A percentile compares a stretch with the other conserved stretches of the same genome.
phyloP scores from a whole-genome alignment of 1,140 invertebrate genomes.

The Drosophila sproati region DNA sequence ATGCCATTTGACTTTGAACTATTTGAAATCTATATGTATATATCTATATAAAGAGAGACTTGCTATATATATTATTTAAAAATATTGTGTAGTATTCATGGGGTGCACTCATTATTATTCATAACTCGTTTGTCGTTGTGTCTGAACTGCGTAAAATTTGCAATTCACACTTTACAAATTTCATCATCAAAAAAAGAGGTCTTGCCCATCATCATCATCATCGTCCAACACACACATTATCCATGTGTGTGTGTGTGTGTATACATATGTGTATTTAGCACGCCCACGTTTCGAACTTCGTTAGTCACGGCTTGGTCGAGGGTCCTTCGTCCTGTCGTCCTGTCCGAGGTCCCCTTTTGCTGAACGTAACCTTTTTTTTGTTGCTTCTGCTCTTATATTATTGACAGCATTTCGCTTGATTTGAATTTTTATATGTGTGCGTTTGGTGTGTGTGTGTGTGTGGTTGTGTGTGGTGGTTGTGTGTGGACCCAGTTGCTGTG shows the following conservation, averaged over 20 bases:
- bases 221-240: conserved; percentile 3
- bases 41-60: background rate
- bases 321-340: conserved; percentile 1
- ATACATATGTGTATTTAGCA: conserved; percentile 26
- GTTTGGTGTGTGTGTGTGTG: conserved; percentile 28
- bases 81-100: conserved; percentile 17
- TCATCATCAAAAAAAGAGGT: conserved; percentile 31
- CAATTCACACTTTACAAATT: conserved; percentile 82
- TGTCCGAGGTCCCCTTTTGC: conserved; percentile 14
- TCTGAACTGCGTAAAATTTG: conserved; percentile 68
- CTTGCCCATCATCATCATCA: conserved; percentile 24
- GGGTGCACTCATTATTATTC: conserved; percentile 68
- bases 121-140: conserved; percentile 63
- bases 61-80: background rate
- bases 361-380: conserved; percentile 16
- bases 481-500: conserved; percentile 75
- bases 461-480: conserved; percentile 10
- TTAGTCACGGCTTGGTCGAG: conserved; percentile 65
- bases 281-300: conserved; percentile 64
- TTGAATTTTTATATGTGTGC: conserved; percentile 69
- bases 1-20: background rate
- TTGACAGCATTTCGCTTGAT: conserved; percentile 82
- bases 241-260: background rate
- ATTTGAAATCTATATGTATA: background rate
- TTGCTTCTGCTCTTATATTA: conserved; percentile 61